Percentiles rank a stretch among this genome's conserved stretches.
These are phyloP conservation scores for Serranus cabrilla DNA, from an alignment of 2,797 vertebrate species.

Conservation along the genomic window DNA sequence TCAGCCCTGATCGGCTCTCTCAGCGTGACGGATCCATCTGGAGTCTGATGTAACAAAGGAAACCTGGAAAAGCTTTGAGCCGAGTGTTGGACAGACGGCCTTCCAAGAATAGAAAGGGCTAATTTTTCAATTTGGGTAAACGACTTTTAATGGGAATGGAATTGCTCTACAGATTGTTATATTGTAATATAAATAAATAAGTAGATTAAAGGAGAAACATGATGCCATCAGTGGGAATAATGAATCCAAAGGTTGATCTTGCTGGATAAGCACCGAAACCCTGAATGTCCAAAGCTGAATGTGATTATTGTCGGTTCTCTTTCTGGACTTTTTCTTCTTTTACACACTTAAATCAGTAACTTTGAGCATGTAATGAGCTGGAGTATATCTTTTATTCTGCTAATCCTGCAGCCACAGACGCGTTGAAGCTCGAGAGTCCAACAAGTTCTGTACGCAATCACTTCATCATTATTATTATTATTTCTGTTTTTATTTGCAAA, in stretches of 20 bases:
- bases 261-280: not conserved
- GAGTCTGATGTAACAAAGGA: not conserved
- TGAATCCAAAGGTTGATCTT: not conserved
- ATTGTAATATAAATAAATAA: not conserved
- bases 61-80: not conserved
- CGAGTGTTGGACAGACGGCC: not conserved
- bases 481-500: constrained; percentile 29
- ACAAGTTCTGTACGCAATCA: constrained; percentile 52
- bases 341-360: not conserved
- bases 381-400: not conserved
- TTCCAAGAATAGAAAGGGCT: not conserved
- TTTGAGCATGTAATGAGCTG: constrained; percentile 19
- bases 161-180: constrained; percentile 2
- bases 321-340: not conserved
- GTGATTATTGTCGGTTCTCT: not conserved
- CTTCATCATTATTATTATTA: constrained; percentile 29
- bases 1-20: too few species aligned
- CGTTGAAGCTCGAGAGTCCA: constrained; percentile 12
- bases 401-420: constrained; percentile 1
- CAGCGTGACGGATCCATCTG: not conserved
- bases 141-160: constrained; percentile 2
- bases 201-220: not conserved
- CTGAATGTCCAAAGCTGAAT: constrained; percentile 11
- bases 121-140: not conserved
- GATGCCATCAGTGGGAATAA: not conserved